Evolutionary conservation across 2,888 invertebrate species (phyloP).

Genomic region (Nymphalis polychloros): DNA sequence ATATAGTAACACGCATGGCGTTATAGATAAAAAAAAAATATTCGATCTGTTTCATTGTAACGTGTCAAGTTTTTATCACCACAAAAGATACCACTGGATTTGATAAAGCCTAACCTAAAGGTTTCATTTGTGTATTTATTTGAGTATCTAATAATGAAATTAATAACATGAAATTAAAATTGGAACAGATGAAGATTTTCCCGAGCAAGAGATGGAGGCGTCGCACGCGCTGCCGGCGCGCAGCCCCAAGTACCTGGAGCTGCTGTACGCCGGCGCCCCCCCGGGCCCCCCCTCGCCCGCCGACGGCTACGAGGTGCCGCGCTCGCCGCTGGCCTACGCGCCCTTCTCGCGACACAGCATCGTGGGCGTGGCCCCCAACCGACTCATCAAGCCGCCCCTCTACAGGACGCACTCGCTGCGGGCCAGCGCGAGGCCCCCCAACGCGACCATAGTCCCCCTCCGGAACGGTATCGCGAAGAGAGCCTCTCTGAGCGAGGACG

Average conservation of each 20-base stretch:
- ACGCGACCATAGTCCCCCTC: constrained; percentile 72
- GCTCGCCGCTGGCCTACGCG: constrained; percentile 58
- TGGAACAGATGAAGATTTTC: constrained; percentile 65
- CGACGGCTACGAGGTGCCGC: constrained; percentile 85
- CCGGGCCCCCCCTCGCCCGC: constrained; percentile 59
- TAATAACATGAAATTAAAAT: too few relatives aligned
- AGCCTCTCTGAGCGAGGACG: constrained; percentile 65
- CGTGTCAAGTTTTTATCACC: too few relatives aligned
- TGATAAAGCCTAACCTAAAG: too few relatives aligned
- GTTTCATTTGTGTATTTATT: too few relatives aligned
- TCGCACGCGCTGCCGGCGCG: constrained; percentile 64
- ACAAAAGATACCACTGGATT: too few relatives aligned
- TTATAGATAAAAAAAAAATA: too few relatives aligned
- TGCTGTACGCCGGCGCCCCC: constrained; percentile 83
- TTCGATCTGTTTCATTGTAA: too few relatives aligned
- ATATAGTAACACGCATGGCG: too few relatives aligned
- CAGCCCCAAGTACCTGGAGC: constrained; percentile 84
- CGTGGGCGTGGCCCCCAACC: constrained; percentile 68
- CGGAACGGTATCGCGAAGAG: constrained; percentile 64
- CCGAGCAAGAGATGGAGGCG: constrained; percentile 71
- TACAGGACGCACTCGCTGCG: constrained; percentile 66
- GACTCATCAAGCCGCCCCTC: constrained; percentile 62
- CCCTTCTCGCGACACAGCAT: constrained; percentile 69
- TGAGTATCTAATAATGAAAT: too few relatives aligned
- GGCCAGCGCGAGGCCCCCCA: constrained; percentile 59